phyloP scores from a whole-genome alignment of 1,140 invertebrate genomes.

The Papilio machaon region DNA sequence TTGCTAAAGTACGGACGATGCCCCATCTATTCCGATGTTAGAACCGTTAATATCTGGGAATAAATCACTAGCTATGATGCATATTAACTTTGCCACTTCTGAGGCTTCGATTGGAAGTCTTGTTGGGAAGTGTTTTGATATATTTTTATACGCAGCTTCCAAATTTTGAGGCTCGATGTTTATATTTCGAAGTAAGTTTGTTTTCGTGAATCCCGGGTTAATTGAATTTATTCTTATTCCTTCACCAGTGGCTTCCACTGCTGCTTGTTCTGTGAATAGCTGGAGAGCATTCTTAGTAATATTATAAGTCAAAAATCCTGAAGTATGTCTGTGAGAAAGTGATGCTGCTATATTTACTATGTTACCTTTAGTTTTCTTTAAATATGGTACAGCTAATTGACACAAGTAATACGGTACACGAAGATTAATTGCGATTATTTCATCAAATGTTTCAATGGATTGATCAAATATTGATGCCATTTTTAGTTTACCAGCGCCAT shows the following conservation, averaged over 20 bases:
- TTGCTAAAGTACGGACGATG: not conserved
- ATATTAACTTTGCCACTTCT: conserved; percentile 9
- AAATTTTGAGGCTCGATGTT: not conserved
- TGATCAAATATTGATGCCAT: conserved; percentile 87
- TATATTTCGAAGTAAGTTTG: conserved; percentile 83
- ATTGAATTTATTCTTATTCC: conserved; percentile 86
- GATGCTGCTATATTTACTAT: conserved; percentile 48
- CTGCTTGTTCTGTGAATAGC: conserved; percentile 86
- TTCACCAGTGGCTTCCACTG: conserved; percentile 79
- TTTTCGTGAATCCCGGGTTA: conserved; percentile 84
- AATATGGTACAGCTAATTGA: conserved; percentile 87
- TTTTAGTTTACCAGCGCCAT: conserved; percentile 88
- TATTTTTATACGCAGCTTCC: not conserved
- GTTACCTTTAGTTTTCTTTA: conserved; percentile 82
- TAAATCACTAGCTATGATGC: conserved; percentile 14
- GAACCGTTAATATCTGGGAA: conserved; percentile 24
- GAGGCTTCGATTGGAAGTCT: not conserved
- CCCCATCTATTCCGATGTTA: conserved; percentile 13
- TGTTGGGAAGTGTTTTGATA: not conserved
- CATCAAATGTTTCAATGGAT: conserved; percentile 86
- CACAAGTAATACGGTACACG: conserved; percentile 87
- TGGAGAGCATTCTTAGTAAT: conserved; percentile 77
- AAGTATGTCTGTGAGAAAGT: conserved; percentile 41
- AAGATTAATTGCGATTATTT: conserved; percentile 87
- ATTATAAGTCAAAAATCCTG: conserved; percentile 46